phyloP scores from a whole-genome alignment of 2,797 vertebrate species.

The Rhodeus uyekii region DNA sequence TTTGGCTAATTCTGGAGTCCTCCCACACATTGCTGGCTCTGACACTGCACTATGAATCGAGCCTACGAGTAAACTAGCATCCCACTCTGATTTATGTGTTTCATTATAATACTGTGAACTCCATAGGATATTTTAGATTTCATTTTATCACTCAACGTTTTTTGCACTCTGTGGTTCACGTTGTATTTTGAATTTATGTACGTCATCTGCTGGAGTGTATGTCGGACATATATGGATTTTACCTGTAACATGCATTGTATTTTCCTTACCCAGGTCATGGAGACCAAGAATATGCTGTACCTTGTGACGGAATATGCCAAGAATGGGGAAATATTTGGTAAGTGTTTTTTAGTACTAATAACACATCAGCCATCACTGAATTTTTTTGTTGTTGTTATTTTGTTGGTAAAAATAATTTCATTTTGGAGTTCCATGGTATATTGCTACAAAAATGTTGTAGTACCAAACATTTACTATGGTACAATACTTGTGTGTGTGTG shows the following conservation, averaged over 20 bases:
- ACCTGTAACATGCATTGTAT: neutral
- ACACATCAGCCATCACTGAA: neutral
- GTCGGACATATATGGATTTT: neutral
- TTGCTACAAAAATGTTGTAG: neutral
- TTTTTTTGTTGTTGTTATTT: neutral
- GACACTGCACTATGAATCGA: conserved; percentile 32
- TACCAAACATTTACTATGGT: neutral
- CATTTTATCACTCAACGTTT: conserved; percentile 1
- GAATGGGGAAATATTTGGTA: conserved; percentile 99
- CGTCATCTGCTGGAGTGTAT: neutral
- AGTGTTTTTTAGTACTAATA: conserved; percentile 66
- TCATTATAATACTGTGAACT: conserved; percentile 30
- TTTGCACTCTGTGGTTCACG: neutral
- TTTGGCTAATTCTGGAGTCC: conserved; percentile 56
- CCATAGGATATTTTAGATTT: conserved; percentile 23
- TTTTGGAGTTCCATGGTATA: neutral
- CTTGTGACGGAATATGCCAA: conserved; percentile 98
- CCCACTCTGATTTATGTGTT: conserved; percentile 48
- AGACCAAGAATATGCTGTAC: conserved; percentile 99
- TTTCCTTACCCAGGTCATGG: conserved; percentile 88
- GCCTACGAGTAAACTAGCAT: conserved; percentile 33
- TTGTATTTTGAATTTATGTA: neutral
- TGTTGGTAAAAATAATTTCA: neutral
- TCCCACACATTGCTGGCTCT: conserved; percentile 46
- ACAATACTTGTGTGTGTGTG: neutral